Conservation (phyloP, 2,113 vertebrate genomes). For the Leucosticte australis region DNA sequence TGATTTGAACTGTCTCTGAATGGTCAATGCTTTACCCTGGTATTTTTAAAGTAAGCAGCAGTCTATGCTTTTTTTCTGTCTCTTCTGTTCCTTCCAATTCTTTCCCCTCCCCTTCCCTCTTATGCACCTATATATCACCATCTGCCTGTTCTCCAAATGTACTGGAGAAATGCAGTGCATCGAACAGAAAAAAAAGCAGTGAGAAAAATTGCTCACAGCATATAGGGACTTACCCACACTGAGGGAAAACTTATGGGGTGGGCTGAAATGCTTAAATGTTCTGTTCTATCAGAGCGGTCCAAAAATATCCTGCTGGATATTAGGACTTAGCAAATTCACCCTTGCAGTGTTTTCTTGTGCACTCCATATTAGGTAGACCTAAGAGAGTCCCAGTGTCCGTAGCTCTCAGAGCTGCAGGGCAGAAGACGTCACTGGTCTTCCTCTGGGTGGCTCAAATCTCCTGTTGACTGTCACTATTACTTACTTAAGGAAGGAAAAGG, state of each 20-base stretch:
- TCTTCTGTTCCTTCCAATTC: neutral
- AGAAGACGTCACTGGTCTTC: constrained; percentile 37
- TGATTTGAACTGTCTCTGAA: neutral
- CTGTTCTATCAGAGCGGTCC: neutral
- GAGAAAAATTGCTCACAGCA: neutral
- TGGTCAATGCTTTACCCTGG: neutral
- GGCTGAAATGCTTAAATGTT: neutral
- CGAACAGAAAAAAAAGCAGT: neutral
- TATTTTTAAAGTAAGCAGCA: neutral
- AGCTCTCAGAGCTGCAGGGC: neutral
- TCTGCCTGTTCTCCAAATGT: neutral
- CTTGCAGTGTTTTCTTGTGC: constrained; percentile 8
- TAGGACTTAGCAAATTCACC: neutral
- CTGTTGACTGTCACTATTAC: constrained; percentile 16
- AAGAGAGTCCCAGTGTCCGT: neutral
- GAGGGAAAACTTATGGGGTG: neutral
- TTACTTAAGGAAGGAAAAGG: neutral
- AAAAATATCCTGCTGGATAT: constrained; percentile 5
- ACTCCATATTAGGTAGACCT: constrained; percentile 46
- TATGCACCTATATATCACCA: neutral
- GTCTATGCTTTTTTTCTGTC: neutral
- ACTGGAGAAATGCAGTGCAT: neutral
- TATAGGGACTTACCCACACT: neutral
- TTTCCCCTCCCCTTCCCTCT: neutral
- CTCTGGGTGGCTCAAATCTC: constrained; percentile 26